Evolutionary conservation across 2,888 invertebrate genomes (phyloP).

Genomic region (Hypercompe scribonia): DNA sequence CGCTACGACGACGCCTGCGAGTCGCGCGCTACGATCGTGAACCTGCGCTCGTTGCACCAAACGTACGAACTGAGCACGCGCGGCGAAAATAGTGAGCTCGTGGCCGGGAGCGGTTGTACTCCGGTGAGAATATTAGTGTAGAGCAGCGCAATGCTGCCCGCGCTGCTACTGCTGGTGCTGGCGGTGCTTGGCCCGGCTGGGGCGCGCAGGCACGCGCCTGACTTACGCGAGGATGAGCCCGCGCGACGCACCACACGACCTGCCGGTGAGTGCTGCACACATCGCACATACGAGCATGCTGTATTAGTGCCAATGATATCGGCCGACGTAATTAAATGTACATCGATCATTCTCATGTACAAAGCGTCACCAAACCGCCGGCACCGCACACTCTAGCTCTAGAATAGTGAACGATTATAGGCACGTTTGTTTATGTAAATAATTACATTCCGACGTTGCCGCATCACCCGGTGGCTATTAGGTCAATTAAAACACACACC

Average conservation of each 20-base stretch:
- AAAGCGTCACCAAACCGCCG: constrained; percentile 32
- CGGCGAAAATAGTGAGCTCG: constrained; percentile 83
- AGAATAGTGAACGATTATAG: constrained; percentile 42
- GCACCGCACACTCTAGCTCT: constrained; percentile 16
- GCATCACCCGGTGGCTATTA: constrained; percentile 53
- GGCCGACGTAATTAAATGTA: constrained; percentile 63
- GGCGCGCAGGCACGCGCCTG: constrained; percentile 88
- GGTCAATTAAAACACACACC: constrained; percentile 63
- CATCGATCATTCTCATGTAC: constrained; percentile 53
- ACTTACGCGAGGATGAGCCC: constrained; percentile 89
- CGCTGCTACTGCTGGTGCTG: constrained; percentile 78
- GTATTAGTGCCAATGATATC: constrained; percentile 57
- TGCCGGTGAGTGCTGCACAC: constrained; percentile 88
- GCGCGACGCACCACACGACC: constrained; percentile 88
- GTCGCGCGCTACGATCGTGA: constrained; percentile 71
- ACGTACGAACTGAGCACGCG: constrained; percentile 68
- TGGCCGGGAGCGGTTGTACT: constrained; percentile 72
- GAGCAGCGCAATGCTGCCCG: constrained; percentile 75
- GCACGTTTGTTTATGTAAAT: constrained; percentile 76
- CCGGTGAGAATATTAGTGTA: constrained; percentile 67
- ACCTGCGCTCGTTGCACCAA: constrained; percentile 65
- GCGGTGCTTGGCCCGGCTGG: constrained; percentile 68
- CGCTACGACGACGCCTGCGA: constrained; percentile 77
- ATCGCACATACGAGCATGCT: constrained; percentile 77
- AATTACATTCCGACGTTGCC: constrained; percentile 69